phyloP scores from a whole-genome alignment of 2,113 vertebrate genomes.

The Osmerus eperlanus region DNA sequence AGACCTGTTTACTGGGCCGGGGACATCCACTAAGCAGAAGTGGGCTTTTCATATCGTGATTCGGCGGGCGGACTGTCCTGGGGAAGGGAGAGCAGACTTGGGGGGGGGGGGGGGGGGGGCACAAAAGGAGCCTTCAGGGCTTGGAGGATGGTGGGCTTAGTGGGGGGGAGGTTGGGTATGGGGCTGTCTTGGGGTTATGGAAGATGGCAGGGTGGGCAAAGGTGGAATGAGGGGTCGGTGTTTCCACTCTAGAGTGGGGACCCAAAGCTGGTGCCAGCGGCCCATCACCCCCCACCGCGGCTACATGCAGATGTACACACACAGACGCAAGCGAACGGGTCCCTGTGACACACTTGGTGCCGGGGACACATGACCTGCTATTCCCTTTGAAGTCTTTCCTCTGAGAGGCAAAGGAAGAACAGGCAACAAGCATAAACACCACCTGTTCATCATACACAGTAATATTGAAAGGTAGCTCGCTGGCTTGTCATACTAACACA shows the following conservation, averaged over 20 bases:
- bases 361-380: conserved; percentile 66
- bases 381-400: conserved; percentile 69
- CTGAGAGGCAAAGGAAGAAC: conserved; percentile 45
- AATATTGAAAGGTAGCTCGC: conserved; percentile 39
- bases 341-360: conserved; percentile 55
- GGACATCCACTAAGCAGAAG: conserved; percentile 29
- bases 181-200: conserved; percentile 34
- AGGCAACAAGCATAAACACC: conserved; percentile 57
- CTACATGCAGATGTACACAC: neutral
- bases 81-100: conserved; percentile 29
- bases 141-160: conserved; percentile 11
- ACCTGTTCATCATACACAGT: conserved; percentile 64
- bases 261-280: conserved; percentile 46
- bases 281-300: neutral
- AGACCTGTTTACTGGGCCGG: conserved; percentile 31
- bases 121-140: no score
- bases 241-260: conserved; percentile 41
- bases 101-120: no score
- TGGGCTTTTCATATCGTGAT: conserved; percentile 55
- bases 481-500: conserved; percentile 54
- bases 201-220: conserved; percentile 55
- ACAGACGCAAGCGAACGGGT: conserved; percentile 19
- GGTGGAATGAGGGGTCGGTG: neutral
- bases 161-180: conserved; percentile 1
- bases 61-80: conserved; percentile 57